Conservation (phyloP, 2,113 vertebrate species). For the Eudyptes chrysolophus region DNA sequence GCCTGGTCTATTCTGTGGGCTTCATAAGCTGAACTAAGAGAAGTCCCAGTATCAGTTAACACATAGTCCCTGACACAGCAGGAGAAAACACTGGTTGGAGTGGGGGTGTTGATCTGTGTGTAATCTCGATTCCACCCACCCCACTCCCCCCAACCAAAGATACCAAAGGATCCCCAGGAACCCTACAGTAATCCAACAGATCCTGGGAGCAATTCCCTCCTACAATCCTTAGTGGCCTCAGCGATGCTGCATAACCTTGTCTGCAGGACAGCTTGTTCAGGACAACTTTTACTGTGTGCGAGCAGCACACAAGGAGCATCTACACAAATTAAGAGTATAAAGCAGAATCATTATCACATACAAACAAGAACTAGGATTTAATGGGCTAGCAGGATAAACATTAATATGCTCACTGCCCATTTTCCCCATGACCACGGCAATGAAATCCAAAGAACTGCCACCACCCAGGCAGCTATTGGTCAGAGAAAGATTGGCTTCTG, state of each 20-base stretch:
- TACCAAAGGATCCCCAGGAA: not conserved
- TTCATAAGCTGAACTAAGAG: not conserved
- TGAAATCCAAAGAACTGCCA: not conserved
- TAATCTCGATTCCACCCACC: not conserved
- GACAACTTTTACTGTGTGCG: not conserved
- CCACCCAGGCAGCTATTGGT: not conserved
- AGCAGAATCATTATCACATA: not conserved
- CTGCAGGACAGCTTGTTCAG: not conserved
- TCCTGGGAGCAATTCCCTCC: not conserved
- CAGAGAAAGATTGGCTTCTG: not conserved
- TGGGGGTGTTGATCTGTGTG: not conserved
- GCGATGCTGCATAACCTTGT: not conserved
- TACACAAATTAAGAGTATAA: too few species aligned
- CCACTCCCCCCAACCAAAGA: not conserved
- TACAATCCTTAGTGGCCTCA: not conserved
- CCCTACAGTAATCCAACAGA: not conserved
- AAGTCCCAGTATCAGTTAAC: not conserved
- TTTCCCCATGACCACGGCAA: not conserved
- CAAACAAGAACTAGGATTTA: not conserved
- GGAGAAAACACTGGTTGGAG: not conserved
- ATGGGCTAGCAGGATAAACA: not conserved
- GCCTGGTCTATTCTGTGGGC: not conserved
- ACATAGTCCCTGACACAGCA: not conserved
- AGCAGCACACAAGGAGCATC: not conserved
- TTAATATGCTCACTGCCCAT: not conserved